phyloP scores from a whole-genome alignment of 2,888 invertebrate genomes.

The Leptinotarsa haldemani region DNA sequence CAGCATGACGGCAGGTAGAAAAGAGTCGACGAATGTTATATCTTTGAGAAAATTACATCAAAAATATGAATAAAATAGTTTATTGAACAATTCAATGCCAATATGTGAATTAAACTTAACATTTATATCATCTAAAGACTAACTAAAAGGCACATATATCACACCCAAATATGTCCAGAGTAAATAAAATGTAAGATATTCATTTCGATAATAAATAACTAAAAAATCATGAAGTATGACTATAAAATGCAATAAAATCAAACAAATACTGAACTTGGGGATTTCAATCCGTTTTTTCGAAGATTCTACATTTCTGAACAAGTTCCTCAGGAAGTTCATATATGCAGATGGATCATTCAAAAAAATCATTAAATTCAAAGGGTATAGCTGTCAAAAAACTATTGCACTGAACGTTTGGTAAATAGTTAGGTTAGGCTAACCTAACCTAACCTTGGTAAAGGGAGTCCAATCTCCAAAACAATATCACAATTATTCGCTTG shows the following conservation, averaged over 20 bases:
- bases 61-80: slow-evolving; percentile 10
- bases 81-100: slow-evolving; percentile 7
- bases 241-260: not conserved
- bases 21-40: too few relatives aligned
- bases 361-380: too few relatives aligned
- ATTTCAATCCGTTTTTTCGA: not conserved
- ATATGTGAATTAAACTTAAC: not conserved
- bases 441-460: too few relatives aligned
- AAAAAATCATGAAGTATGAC: not conserved
- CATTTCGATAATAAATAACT: not conserved
- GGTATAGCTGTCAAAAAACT: not conserved
- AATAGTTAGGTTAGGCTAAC: too few relatives aligned
- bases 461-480: not conserved
- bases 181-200: not conserved
- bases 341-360: too few relatives aligned
- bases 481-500: slow-evolving; percentile 13
- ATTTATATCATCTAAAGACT: not conserved
- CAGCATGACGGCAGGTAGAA: too few relatives aligned
- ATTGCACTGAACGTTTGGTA: not conserved
- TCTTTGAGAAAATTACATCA: not conserved
- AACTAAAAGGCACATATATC: slow-evolving; percentile 16
- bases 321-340: too few relatives aligned
- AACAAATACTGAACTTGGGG: not conserved
- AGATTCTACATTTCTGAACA: too few relatives aligned
- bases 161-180: not conserved